Conservation (phyloP, 2,797 vertebrate species). For the Melanotaenia nigrans region DNA sequence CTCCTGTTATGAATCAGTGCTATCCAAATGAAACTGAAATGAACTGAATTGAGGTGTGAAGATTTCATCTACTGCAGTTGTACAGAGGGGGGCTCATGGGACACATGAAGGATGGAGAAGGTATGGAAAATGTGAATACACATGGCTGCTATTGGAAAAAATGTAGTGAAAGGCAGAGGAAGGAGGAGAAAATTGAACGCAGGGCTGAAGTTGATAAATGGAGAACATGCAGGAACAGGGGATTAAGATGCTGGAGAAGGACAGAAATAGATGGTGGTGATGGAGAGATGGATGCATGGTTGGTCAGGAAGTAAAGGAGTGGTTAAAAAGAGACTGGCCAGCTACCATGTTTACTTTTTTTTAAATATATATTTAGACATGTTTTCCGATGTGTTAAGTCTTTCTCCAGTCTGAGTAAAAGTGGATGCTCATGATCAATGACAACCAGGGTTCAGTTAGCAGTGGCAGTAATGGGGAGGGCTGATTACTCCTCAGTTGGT, state of each 20-base stretch:
- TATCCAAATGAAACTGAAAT: not conserved
- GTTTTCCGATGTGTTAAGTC: not conserved
- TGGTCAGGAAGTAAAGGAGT: not conserved
- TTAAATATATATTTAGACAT: not conserved
- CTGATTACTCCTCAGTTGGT: too few relatives aligned
- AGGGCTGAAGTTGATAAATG: slow-evolving; percentile 30
- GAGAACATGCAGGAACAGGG: not conserved
- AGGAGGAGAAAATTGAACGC: slow-evolving; percentile 25
- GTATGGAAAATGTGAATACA: not conserved
- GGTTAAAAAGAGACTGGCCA: too few relatives aligned
- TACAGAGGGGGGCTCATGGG: not conserved
- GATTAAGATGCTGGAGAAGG: slow-evolving; percentile 17
- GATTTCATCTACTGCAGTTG: not conserved
- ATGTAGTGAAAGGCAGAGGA: not conserved
- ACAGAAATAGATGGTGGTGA: not conserved
- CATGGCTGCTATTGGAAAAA: not conserved
- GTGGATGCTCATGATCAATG: not conserved
- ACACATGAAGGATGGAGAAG: not conserved
- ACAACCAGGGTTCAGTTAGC: not conserved
- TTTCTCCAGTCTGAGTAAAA: not conserved
- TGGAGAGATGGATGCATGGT: not conserved
- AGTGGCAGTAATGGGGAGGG: not conserved
- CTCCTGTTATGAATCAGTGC: too few relatives aligned
- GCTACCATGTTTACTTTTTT: not conserved
- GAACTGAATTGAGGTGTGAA: not conserved